Conservation (phyloP, 2,797 vertebrate genomes). For the Monodelphis domestica region DNA sequence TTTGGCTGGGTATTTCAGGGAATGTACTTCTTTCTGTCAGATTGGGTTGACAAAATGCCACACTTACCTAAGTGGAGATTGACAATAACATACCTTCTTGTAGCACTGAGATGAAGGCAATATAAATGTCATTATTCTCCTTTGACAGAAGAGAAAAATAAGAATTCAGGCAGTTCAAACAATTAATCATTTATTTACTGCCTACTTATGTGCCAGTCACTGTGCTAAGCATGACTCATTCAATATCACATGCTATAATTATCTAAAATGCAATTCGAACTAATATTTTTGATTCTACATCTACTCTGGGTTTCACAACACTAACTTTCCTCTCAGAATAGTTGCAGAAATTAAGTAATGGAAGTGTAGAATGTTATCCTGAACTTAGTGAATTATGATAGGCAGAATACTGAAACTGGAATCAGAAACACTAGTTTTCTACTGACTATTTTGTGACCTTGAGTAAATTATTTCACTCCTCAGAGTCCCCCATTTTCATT, state of each 20-base stretch:
- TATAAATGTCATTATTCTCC: background rate
- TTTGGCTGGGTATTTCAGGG: background rate
- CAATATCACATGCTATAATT: no score
- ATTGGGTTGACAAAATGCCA: background rate
- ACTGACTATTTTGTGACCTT: background rate
- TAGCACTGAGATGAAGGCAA: background rate
- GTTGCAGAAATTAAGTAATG: background rate
- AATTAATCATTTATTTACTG: background rate
- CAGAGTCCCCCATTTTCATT: rapidly evolving
- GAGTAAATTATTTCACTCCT: background rate
- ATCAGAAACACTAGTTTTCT: background rate
- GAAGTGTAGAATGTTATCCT: background rate
- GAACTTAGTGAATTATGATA: background rate
- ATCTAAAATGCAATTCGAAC: background rate
- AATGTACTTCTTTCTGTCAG: background rate
- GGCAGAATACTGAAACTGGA: background rate
- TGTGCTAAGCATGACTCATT: background rate
- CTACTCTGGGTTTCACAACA: background rate
- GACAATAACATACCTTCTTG: background rate
- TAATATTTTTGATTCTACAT: background rate
- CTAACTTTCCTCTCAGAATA: background rate
- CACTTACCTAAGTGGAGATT: background rate
- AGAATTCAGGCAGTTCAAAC: background rate
- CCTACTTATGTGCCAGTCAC: background rate
- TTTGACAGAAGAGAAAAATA: background rate